A percentile compares a stretch with the other conserved stretches of the same genome.
Evolutionary conservation across 2,113 vertebrate species (phyloP).

Genomic region (Pelobates fuscus): DNA sequence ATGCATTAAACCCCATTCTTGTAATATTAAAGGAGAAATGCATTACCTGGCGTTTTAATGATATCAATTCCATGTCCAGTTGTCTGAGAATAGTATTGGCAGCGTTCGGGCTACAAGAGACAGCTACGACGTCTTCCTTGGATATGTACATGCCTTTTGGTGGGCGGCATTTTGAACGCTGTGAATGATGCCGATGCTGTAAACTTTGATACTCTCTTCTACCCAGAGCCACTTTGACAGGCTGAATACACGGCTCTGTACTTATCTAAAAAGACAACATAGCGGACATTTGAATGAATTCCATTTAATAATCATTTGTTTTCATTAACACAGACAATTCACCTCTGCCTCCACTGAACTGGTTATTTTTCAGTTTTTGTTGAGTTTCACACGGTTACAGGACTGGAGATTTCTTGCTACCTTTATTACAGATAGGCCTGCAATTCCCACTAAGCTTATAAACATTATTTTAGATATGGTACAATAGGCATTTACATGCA

Average conservation of each 20-base stretch:
- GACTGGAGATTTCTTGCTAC: too few relatives aligned
- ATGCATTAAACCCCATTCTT: too few relatives aligned
- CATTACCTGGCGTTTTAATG: conserved; percentile 93
- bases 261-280: conserved; percentile 69
- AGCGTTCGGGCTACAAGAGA: conserved; percentile 91
- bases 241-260: conserved; percentile 76
- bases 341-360: too few relatives aligned
- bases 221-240: conserved; percentile 87
- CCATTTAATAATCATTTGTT: background rate
- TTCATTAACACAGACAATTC: background rate
- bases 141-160: conserved; percentile 98
- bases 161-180: conserved; percentile 91
- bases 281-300: conserved; percentile 21
- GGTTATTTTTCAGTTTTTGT: too few relatives aligned
- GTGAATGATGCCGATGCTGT: conserved; percentile 91
- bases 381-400: too few relatives aligned
- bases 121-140: conserved; percentile 93
- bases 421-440: too few relatives aligned
- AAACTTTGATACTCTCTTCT: conserved; percentile 93
- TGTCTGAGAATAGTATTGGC: conserved; percentile 93
- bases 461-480: too few relatives aligned
- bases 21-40: conserved; percentile 57
- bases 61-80: conserved; percentile 97
- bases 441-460: too few relatives aligned
- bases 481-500: too few relatives aligned